Evolutionary conservation across 2,113 vertebrate species (phyloP).

Genomic region (Anas platyrhynchos): DNA sequence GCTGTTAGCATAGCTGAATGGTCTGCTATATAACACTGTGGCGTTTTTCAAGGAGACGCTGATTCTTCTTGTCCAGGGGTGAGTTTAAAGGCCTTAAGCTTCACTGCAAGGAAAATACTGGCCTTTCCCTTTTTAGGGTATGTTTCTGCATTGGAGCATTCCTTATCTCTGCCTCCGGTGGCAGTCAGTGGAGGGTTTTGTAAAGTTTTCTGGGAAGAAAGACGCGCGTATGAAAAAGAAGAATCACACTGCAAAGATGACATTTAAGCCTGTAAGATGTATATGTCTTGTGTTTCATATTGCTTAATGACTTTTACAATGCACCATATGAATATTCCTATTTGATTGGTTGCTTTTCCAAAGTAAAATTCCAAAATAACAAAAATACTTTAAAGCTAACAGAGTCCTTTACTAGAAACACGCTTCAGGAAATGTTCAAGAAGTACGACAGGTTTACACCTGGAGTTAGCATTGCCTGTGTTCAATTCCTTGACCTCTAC

Average conservation of each 20-base stretch:
- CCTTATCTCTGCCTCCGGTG: constrained; percentile 5
- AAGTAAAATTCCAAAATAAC: background rate
- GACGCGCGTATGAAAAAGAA: background rate
- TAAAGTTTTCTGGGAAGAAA: background rate
- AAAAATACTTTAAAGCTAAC: background rate
- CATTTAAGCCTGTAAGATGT: background rate
- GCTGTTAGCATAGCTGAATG: constrained; percentile 38
- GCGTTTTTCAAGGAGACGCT: background rate
- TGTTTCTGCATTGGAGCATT: constrained; percentile 49
- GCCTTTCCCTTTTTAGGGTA: constrained; percentile 72
- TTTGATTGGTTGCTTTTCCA: background rate
- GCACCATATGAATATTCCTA: background rate
- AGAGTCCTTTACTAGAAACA: background rate
- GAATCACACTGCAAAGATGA: background rate
- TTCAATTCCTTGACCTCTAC: background rate
- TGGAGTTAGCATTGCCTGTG: background rate
- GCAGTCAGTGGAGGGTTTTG: background rate
- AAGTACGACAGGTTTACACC: rapidly evolving
- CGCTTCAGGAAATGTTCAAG: background rate
- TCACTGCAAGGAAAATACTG: constrained; percentile 35
- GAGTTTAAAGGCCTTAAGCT: constrained; percentile 42
- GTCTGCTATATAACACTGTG: constrained; percentile 22
- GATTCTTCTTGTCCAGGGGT: constrained; percentile 36
- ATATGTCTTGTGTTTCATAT: background rate
- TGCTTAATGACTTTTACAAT: background rate